Conservation (phyloP, 2,797 vertebrate genomes). For the Lithobates sylvaticus region DNA sequence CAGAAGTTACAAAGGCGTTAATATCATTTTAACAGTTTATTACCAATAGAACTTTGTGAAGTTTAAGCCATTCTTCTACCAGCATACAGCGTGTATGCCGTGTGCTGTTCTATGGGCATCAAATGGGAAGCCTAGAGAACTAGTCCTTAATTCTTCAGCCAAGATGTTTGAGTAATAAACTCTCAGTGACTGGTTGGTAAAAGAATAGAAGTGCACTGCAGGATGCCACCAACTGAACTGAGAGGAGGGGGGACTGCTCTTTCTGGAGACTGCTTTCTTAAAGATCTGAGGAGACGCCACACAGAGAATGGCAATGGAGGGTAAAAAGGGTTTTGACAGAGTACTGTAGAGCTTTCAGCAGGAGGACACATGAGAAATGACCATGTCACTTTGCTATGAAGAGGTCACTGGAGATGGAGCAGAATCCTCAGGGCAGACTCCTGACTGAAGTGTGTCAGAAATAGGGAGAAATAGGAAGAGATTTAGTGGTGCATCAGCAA, state of each 20-base stretch:
- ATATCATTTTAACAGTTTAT: too few relatives aligned
- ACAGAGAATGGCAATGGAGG: slow-evolving; percentile 20
- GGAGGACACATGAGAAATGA: slow-evolving; percentile 37
- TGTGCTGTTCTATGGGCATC: neutral
- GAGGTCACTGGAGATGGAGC: slow-evolving; percentile 38
- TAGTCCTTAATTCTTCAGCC: neutral
- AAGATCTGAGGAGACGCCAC: slow-evolving; percentile 41
- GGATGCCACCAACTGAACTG: slow-evolving; percentile 7
- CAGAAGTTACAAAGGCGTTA: too few relatives aligned
- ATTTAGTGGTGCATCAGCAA: neutral
- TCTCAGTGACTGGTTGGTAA: slow-evolving; percentile 11
- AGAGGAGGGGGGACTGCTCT: slow-evolving; percentile 8
- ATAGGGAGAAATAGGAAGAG: slow-evolving; percentile 16
- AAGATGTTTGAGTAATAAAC: slow-evolving; percentile 13
- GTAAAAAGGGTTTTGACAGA: slow-evolving; percentile 8
- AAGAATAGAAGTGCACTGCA: slow-evolving; percentile 8
- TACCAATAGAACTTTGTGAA: too few relatives aligned
- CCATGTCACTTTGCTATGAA: slow-evolving; percentile 41
- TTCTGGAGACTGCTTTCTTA: neutral
- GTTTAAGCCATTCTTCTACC: too few relatives aligned
- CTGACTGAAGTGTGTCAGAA: slow-evolving; percentile 21
- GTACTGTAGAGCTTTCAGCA: slow-evolving; percentile 17
- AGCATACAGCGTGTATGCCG: too few relatives aligned
- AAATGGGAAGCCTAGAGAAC: neutral
- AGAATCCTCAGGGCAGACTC: slow-evolving; percentile 14